These are phyloP conservation scores for Helogale parvula DNA, from an alignment of 2,113 vertebrate genomes.

Conservation along the genomic window DNA sequence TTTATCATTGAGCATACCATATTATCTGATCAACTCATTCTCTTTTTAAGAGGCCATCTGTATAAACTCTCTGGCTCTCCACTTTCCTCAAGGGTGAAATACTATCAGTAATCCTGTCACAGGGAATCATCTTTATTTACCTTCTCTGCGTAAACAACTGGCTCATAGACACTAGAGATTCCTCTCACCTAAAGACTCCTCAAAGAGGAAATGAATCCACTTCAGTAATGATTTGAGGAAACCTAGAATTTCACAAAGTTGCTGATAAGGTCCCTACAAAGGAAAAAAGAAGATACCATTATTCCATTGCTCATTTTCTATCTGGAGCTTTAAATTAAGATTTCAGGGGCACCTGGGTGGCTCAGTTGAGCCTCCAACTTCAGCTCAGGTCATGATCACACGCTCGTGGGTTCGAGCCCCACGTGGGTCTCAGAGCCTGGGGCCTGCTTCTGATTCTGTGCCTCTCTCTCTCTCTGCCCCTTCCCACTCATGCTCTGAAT, in stretches of 20 bases:
- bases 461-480: too few species aligned
- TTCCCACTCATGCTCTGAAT: too few species aligned
- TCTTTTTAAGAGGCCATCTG: neutral
- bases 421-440: too few species aligned
- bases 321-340: neutral
- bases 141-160: neutral
- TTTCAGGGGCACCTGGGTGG: neutral
- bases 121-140: conserved; percentile 7
- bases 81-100: neutral
- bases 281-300: neutral
- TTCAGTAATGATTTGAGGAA: neutral
- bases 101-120: neutral
- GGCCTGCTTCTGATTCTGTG: too few species aligned
- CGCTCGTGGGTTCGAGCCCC: too few species aligned
- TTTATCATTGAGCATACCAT: neutral
- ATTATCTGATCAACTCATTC: neutral
- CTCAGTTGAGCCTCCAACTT: too few species aligned
- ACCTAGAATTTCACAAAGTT: neutral
- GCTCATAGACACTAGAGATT: neutral
- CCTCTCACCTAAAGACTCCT: neutral
- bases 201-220: neutral
- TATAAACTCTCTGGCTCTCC: neutral
- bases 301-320: neutral
- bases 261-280: neutral
- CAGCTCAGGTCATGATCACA: too few species aligned